Base-by-base conservation (phyloP, 2,797 vertebrate species). In the Megalops cyprinoides region DNA sequence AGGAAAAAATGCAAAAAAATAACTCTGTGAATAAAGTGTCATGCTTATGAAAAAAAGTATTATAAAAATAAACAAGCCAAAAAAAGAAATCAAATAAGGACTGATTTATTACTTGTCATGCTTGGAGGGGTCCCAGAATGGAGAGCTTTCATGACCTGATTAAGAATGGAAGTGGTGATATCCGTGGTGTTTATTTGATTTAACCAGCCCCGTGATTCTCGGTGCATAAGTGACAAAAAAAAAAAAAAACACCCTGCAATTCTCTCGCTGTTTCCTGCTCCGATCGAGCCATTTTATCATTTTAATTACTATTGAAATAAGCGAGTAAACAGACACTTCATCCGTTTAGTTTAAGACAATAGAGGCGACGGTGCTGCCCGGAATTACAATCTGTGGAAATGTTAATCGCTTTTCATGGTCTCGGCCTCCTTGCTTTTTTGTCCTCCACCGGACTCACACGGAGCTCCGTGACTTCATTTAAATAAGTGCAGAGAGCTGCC, bases 301-400 rank as follows among this genome's bases (percentile, higher is more conserved):
- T 94, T 89, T 90, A 94, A 94, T 92, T 88, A 83, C 79, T 85
- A 87, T 90, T 90, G 89, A 93, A 93, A 91, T 86, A 89, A 87
- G 74, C 85, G 82, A 91, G 88, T 89, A 90, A 92, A 92, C 92
- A 94, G 92, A 94, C 92, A 92, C 91, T 90, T 86, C 85, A 88
- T 91, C 88, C 79, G 48, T 91, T 92, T 82, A 88, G 87, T 81
- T 88, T 84, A 83, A 91, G 89, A 90, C 87, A 92, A 91, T 82
- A 71, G 85, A 25, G 5, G 73, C n/a, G 65, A 83, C 73, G 31
- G 86, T 62, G 80, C 86, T 75, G 87, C 85, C 83, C 87, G 55
- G 90, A 92, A 93, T 93, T 89, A 81, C 87, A 83, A 93, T 93
- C 88, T 92, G 89, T 90, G 88, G n/a, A 92, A 90, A 93, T 92